Evolutionary conservation across 2,113 vertebrate genomes (phyloP), one percentile per base, ranked within the genome.

Genomic region (Clarias gariepinus): DNA sequence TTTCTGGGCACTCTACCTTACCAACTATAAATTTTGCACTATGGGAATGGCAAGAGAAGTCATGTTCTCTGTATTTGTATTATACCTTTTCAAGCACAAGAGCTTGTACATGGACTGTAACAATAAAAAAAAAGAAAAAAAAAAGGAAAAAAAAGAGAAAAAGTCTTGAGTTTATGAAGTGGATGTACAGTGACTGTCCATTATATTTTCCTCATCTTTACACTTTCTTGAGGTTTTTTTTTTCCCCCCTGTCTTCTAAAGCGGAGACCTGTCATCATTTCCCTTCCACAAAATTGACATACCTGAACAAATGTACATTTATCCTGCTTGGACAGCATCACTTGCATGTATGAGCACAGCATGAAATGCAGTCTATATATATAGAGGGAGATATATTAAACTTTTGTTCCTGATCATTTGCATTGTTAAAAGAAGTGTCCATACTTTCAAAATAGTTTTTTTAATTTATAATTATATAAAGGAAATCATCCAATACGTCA

Each of bases 1-100:
- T 94, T 93, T 94, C 91, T 92, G 93, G 94, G 94, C 93, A 95
- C 94, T 95, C 94, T 94, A 95, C 94, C 94, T 95, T 95, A 93
- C 93, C 94, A 94, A 95, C 95, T 95, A 95, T 95, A 95, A 96
- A 95, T 95, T 96, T 96, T 96, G 96, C 96, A 96, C 96, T 96
- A 96, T 93, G 94, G 94, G 92, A 95, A 93, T 93, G 92, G 92
- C 91, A 92, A 92, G 92, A 95, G 94, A 92, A 94, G 92, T 92
- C 90, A 90, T 92, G 92, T 94, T 92, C 91, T 94, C 91, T 95
- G 92, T 93, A 93, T 93, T 93, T 90, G 74, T 90, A 84, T 92
- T 76, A 81, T 58, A 89, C 76, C 83, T 93, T 93, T 92, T 90
- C 90, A 90, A 94, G 92, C 93, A 93, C 93, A 95, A 92, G 91